A percentile compares a stretch with the other conserved stretches of the same genome.
phyloP scores from a whole-genome alignment of 1,140 invertebrate species.

The Brachystomella parvula region DNA sequence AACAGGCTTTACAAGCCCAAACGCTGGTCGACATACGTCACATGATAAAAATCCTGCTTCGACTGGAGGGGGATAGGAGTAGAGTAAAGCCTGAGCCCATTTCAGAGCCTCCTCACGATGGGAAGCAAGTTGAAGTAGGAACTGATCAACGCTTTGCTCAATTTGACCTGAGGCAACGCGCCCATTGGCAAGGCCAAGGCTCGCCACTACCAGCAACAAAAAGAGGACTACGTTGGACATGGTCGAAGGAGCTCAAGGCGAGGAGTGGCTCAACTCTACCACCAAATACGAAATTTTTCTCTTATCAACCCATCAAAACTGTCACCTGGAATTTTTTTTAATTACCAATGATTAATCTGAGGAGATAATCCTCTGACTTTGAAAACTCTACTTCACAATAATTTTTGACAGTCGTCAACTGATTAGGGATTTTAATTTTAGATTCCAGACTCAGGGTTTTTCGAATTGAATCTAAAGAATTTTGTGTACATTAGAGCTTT shows the following conservation, averaged over 20 bases:
- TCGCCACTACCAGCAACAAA: not conserved
- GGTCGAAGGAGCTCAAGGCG: too few relatives aligned
- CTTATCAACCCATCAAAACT: too few relatives aligned
- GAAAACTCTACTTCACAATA: not conserved
- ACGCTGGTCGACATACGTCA: constrained; percentile 14
- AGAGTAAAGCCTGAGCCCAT: not conserved
- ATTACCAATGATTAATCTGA: too few relatives aligned
- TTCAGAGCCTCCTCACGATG: not conserved
- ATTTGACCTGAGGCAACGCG: not conserved
- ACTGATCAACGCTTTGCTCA: not conserved
- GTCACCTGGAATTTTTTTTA: too few relatives aligned
- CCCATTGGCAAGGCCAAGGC: not conserved
- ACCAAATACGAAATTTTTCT: too few relatives aligned
- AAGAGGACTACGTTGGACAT: too few relatives aligned
- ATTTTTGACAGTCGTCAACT: not conserved
- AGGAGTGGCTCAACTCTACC: too few relatives aligned
- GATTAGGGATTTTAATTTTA: not conserved
- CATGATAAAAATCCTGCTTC: constrained; percentile 17
- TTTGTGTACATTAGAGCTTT: too few relatives aligned
- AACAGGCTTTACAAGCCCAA: not conserved
- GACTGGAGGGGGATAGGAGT: not conserved
- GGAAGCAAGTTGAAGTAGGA: not conserved
- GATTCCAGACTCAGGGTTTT: not conserved
- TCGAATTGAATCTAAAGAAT: not conserved
- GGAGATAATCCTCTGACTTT: not conserved